Evolutionary conservation across 1,140 invertebrate species (phyloP), one percentile per base, ranked within the genome.

Genomic region (Chionoecetes opilio): DNA sequence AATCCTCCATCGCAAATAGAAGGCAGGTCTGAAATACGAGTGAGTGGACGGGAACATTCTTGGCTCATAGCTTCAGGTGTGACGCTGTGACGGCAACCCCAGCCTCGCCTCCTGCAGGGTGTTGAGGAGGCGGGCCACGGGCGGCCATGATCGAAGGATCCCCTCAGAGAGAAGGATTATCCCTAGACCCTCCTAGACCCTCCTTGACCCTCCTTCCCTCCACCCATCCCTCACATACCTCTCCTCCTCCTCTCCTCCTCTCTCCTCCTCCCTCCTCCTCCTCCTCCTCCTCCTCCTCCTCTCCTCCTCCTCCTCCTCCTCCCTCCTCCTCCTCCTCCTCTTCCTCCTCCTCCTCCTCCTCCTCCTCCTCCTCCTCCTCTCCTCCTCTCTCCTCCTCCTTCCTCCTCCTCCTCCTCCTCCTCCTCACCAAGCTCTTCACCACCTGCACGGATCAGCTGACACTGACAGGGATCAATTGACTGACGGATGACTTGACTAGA

Each of bases 161-260:
- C 63, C 63, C 63, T 75, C 63, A n/a, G 63, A 75, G 63, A 75
- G 63, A 75, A 75, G 63, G 63, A 75, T 75, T 75, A 75, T 75
- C 63, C 63, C n/a, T 53, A 53, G 2, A 9, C 21, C 63, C 6
- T 26, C 63, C n/a, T n/a, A n/a, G n/a, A n/a, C n/a, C 41, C 41
- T 46, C 41, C 5, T 14, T 46, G 41, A 5, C 41, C 14, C 41
- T 14, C 14, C 41, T 46, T 46, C 41, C 41, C 41, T 14, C 14
- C 41, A 14, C 14, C 41, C n/a, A n/a, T n/a, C n/a, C 41, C 14
- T 5, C 14, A 5, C 14, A 46, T 46, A 5, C 41, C 14, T 46
- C 5, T 46, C 14, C 41, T 46, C 5, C 41, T 14, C 41, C 41
- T n/a, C 41, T 46, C 41, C 41, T 46, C 5, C 5, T 46, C 6